Percentiles rank a stretch among this genome's conserved stretches.
phyloP scores from a whole-genome alignment of 2,888 invertebrate species.

The Scaptomyza cyrtandrae region DNA sequence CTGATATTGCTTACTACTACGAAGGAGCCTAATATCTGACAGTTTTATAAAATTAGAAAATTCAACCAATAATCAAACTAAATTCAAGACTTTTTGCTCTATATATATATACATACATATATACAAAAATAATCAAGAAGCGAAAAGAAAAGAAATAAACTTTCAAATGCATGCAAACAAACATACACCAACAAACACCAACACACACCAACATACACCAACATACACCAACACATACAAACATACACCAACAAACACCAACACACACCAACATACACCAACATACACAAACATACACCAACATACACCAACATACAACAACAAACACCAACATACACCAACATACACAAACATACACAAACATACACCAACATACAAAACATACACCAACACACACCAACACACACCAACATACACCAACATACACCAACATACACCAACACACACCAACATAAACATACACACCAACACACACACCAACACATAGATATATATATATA shows the following conservation, averaged over 20 bases:
- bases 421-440: constrained; percentile 23
- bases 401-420: constrained; percentile 2
- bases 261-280: background rate
- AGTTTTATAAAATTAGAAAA: constrained; percentile 22
- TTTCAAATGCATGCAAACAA: constrained; percentile 20
- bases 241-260: too few species aligned
- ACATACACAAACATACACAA: constrained; percentile 35
- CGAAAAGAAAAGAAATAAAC: background rate
- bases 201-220: constrained; percentile 42
- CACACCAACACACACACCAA: background rate
- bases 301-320: too few species aligned
- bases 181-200: constrained; percentile 13
- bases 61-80: background rate
- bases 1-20: constrained; percentile 21
- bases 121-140: background rate
- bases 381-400: constrained; percentile 33
- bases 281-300: constrained; percentile 35
- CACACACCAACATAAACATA: too few species aligned
- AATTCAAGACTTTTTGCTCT: constrained; percentile 34
- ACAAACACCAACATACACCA: too few species aligned
- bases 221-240: constrained; percentile 1
- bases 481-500: too few species aligned
- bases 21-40: constrained; percentile 20
- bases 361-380: constrained; percentile 11
- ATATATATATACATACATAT: background rate